phyloP scores from a whole-genome alignment of 2,113 vertebrate genomes.

The Gadus macrocephalus region DNA sequence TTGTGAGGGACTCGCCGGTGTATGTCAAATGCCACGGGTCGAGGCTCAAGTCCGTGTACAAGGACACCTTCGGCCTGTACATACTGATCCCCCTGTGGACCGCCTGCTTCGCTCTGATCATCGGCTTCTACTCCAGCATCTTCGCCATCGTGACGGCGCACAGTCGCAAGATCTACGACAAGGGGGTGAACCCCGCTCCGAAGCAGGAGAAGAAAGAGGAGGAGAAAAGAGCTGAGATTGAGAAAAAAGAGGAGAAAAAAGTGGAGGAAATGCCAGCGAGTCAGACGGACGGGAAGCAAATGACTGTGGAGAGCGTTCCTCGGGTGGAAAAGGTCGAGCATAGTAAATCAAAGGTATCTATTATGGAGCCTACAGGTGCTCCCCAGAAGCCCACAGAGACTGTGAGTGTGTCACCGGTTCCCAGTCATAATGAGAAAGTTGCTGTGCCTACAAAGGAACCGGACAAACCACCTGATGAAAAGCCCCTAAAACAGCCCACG shows the following conservation, averaged over 20 bases:
- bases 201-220: constrained; percentile 18
- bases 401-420: constrained; percentile 22
- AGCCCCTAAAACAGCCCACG: too few species aligned
- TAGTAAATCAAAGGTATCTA: neutral
- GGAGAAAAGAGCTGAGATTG: constrained; percentile 2
- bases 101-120: constrained; percentile 59
- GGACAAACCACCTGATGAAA: too few species aligned
- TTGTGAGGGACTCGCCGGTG: constrained; percentile 59
- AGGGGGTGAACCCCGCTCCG: constrained; percentile 38
- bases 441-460: too few species aligned
- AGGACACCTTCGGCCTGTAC: constrained; percentile 69
- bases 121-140: constrained; percentile 68
- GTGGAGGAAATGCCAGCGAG: too few species aligned
- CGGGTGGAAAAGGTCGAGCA: neutral
- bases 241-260: neutral
- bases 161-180: constrained; percentile 72
- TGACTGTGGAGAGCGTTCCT: neutral
- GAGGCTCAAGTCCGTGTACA: constrained; percentile 4
- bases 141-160: constrained; percentile 64
- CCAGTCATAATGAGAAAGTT: too few species aligned
- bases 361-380: neutral
- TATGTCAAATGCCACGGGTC: constrained; percentile 56
- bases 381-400: neutral
- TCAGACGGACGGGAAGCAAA: neutral
- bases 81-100: constrained; percentile 71